phyloP scores from a whole-genome alignment of 2,888 invertebrate genomes.

The Boloria selene region DNA sequence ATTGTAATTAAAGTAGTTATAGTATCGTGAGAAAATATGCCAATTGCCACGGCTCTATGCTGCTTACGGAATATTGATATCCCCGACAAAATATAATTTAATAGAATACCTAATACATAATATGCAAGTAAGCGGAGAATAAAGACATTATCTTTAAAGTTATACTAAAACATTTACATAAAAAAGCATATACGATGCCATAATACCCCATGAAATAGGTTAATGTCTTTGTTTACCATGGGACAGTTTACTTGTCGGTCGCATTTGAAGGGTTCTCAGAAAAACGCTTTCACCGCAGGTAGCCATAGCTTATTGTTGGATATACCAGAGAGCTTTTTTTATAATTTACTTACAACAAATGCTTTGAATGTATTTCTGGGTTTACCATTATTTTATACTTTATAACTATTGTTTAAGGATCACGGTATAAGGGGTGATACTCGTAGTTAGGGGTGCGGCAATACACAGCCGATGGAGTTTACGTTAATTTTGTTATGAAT shows the following conservation, averaged over 20 bases:
- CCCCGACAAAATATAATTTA: too few relatives aligned
- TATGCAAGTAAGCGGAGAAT: too few relatives aligned
- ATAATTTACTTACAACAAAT: too few relatives aligned
- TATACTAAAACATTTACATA: background rate
- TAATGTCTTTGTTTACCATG: slow-evolving; percentile 29
- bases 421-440: too few relatives aligned
- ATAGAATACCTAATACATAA: too few relatives aligned
- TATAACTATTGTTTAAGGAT: too few relatives aligned
- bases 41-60: background rate
- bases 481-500: too few relatives aligned
- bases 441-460: too few relatives aligned
- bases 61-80: background rate
- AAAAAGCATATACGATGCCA: slow-evolving; percentile 2
- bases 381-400: too few relatives aligned
- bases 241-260: slow-evolving; percentile 31
- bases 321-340: too few relatives aligned
- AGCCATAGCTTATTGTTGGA: slow-evolving; percentile 38
- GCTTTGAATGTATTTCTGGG: too few relatives aligned
- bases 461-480: too few relatives aligned
- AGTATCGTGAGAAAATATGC: slow-evolving; percentile 23
- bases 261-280: slow-evolving; percentile 57
- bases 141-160: background rate
- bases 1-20: background rate
- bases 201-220: slow-evolving; percentile 23
- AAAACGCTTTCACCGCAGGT: slow-evolving; percentile 70